These are phyloP conservation scores for Cephus rjabovi DNA, from an alignment of 2,888 invertebrate species.

Conservation along the genomic window DNA sequence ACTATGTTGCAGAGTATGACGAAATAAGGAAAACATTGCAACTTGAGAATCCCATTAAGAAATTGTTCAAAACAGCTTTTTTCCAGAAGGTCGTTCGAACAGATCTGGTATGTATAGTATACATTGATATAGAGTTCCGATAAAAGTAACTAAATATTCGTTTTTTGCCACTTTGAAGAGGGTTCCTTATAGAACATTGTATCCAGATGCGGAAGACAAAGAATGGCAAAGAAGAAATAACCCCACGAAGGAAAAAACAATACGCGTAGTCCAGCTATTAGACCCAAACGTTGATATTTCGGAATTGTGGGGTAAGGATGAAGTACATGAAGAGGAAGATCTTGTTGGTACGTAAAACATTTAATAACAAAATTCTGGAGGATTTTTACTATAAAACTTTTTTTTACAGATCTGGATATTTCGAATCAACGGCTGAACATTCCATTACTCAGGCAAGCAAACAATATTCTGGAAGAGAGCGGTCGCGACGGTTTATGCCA, in stretches of 20 bases:
- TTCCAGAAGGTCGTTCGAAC: constrained; percentile 70
- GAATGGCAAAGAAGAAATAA: constrained; percentile 70
- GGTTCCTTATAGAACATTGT: constrained; percentile 70
- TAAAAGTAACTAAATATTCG: constrained; percentile 1
- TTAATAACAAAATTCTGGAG: neutral
- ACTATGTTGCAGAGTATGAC: constrained; percentile 68
- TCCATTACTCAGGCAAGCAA: constrained; percentile 68
- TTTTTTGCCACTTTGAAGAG: constrained; percentile 52
- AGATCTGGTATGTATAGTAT: constrained; percentile 64
- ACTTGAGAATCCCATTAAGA: constrained; percentile 64
- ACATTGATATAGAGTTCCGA: neutral
- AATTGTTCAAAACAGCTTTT: constrained; percentile 69
- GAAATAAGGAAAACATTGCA: constrained; percentile 68
- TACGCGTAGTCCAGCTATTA: constrained; percentile 70
- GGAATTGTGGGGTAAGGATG: constrained; percentile 68
- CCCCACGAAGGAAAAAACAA: constrained; percentile 65
- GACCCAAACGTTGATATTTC: constrained; percentile 70
- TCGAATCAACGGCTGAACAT: constrained; percentile 49
- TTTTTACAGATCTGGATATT: constrained; percentile 45
- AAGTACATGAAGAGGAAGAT: constrained; percentile 66
- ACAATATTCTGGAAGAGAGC: constrained; percentile 66
- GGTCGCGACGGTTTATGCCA: constrained; percentile 70
- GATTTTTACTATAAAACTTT: neutral
- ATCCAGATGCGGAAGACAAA: constrained; percentile 69
- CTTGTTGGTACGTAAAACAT: constrained; percentile 37